Conservation (phyloP, 1,140 invertebrate genomes). For the Megalonaias nervosa region DNA sequence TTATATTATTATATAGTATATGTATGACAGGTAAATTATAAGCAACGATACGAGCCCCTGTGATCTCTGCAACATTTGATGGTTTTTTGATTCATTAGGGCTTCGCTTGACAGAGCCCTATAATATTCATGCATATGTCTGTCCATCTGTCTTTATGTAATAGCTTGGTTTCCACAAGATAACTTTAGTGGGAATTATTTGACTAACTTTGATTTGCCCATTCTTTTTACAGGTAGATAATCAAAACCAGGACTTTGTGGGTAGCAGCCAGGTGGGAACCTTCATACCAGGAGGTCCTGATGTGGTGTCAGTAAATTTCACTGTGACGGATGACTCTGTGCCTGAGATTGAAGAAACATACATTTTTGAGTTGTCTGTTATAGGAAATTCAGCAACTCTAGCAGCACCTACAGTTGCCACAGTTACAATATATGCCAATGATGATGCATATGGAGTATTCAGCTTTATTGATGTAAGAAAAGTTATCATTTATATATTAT, state of each 20-base stretch:
- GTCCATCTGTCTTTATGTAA: no score
- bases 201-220: no score
- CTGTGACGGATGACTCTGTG: slow-evolving; percentile 59
- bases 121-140: no score
- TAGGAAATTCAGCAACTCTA: slow-evolving; percentile 34
- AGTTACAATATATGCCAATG: slow-evolving; percentile 63
- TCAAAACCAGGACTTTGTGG: slow-evolving; percentile 56
- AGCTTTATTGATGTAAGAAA: slow-evolving; percentile 55
- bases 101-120: no score
- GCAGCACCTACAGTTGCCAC: slow-evolving; percentile 40
- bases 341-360: slow-evolving; percentile 64
- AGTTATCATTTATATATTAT: not conserved
- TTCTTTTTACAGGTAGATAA: slow-evolving; percentile 47
- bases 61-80: no score
- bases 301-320: slow-evolving; percentile 53
- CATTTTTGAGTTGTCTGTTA: slow-evolving; percentile 46
- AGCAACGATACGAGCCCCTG: no score
- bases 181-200: no score
- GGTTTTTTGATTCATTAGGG: no score
- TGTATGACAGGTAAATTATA: no score
- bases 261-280: slow-evolving; percentile 56
- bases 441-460: slow-evolving; percentile 69
- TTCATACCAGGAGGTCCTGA: slow-evolving; percentile 45
- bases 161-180: no score
- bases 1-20: no score